Base-by-base conservation (phyloP, 2,113 vertebrate genomes). In the Platichthys flesus region DNA sequence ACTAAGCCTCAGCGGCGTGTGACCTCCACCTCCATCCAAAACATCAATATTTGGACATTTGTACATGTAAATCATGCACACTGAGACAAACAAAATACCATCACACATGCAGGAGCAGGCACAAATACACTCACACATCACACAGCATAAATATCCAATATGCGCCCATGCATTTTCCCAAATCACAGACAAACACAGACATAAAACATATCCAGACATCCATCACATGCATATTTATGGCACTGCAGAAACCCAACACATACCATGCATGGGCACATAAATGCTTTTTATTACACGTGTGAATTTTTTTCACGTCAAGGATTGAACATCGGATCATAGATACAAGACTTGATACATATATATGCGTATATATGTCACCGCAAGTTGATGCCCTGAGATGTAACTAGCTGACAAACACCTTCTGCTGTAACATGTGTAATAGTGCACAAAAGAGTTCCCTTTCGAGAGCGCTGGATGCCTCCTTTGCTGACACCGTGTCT, bases 21-120 rank as follows among this genome's bases (percentile, higher is more conserved):
- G 68, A 59, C 68, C 64, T 76, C 56, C 82, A 75, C 71, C 75
- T 35, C 65, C 77, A 81, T 83, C 78, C 56, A 62, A 68, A 60
- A 74, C 75, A 85, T 84, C 74, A 81, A 83, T 83, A 84, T 84
- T 78, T 78, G n/a, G 52, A 84, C 78, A 86, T 81, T 74, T 72
- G 40, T 67, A 82, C 73, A 64, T 59, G 1, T 51, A 37, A 65
- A 49, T 67, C 62, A 78, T 62, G 63, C 61, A 56, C 51, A 61
- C 26, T 54, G 52, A 79, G 24, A 67, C 21, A 47, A 64, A 76
- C 49, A 13, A 49, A 51, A 77, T 66, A 45, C 40, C 56, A 40
- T 69, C 62, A 83, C 64, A 35, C 21, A 51, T 73, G n/a, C 40
- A 67, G 57, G 24, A 37, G 35, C 26, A 24, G 28, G 13, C 57